These are phyloP conservation scores for Oceanodroma tethys DNA, from an alignment of 2,113 vertebrate species.

Conservation along the genomic window DNA sequence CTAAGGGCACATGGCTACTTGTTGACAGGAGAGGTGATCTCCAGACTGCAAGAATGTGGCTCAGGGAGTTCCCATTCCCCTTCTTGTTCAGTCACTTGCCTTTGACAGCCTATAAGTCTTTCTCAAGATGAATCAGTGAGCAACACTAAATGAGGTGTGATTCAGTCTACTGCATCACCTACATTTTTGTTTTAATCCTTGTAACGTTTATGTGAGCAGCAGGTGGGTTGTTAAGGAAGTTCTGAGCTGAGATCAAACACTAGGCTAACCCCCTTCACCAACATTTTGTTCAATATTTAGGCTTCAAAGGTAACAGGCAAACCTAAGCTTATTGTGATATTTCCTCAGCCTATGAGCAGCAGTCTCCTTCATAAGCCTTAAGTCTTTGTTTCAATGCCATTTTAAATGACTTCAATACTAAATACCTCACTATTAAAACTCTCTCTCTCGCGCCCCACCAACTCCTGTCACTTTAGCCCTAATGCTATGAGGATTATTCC, in stretches of 20 bases:
- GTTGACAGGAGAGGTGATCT: neutral
- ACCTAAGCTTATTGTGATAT: neutral
- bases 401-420: neutral
- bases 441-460: neutral
- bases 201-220: neutral
- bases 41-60: neutral
- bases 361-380: neutral
- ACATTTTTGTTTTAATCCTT: neutral
- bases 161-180: neutral
- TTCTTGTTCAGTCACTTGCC: neutral
- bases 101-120: neutral
- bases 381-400: neutral
- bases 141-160: neutral
- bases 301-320: neutral
- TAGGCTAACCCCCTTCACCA: neutral
- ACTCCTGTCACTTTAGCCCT: neutral
- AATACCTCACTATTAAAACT: neutral
- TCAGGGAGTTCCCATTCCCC: neutral
- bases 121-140: neutral
- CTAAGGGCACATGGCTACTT: neutral
- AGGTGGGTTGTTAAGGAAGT: neutral
- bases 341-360: neutral
- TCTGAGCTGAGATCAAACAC: neutral
- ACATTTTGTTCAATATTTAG: neutral
- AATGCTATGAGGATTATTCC: neutral